Evolutionary conservation across 2,113 vertebrate species (phyloP).

Genomic region (Ceyx margarethae): DNA sequence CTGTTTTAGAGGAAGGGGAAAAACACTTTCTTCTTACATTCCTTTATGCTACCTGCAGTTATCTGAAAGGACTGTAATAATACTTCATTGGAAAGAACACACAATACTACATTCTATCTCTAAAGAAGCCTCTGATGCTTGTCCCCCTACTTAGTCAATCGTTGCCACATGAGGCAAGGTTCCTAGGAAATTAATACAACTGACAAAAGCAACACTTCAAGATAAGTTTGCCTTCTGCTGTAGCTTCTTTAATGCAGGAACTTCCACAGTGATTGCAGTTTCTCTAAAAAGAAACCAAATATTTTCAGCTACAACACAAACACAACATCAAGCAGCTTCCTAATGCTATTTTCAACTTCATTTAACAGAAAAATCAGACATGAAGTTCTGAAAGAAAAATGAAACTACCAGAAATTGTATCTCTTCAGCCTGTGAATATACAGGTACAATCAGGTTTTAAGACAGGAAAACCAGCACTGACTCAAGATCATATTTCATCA

Average conservation of each 20-base stretch:
- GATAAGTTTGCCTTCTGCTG: not conserved
- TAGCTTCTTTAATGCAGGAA: not conserved
- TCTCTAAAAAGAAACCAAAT: not conserved
- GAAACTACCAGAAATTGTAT: not conserved
- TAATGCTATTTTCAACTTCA: not conserved
- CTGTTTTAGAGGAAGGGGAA: not conserved
- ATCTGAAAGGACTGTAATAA: not conserved
- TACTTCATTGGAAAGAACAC: not conserved
- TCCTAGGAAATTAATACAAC: not conserved
- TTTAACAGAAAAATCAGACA: not conserved
- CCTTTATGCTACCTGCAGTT: not conserved
- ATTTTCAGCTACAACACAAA: not conserved
- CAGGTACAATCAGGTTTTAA: not conserved
- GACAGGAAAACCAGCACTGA: not conserved
- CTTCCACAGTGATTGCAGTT: not conserved
- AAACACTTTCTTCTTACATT: not conserved
- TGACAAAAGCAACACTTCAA: not conserved
- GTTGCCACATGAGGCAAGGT: not conserved
- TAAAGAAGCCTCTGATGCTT: not conserved
- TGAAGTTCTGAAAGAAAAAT: not conserved
- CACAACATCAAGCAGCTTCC: not conserved
- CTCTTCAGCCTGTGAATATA: not conserved
- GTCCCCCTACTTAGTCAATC: not conserved
- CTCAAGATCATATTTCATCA: not conserved
- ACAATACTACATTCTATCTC: not conserved